These are phyloP conservation scores for Cynopterus sphinx DNA, from an alignment of 2,797 vertebrate genomes.

Conservation along the genomic window DNA sequence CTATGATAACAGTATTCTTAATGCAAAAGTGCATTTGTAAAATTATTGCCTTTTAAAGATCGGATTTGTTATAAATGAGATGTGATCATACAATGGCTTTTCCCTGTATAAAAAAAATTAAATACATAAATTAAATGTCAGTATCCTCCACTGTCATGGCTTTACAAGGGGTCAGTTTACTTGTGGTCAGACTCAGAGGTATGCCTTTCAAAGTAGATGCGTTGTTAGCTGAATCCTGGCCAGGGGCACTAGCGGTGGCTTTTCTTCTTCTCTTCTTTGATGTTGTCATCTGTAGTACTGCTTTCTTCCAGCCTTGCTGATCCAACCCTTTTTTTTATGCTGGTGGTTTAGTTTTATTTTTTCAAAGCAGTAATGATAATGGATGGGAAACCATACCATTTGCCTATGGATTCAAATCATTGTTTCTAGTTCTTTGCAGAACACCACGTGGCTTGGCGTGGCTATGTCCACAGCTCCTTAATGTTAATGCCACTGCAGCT, in stretches of 20 bases:
- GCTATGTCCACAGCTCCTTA: conserved; percentile 77
- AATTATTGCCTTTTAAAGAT: conserved; percentile 85
- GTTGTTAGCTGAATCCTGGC: conserved; percentile 80
- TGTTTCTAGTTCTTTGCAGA: conserved; percentile 84
- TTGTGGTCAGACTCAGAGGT: conserved; percentile 80
- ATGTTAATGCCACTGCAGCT: conserved; percentile 78
- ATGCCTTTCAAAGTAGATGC: conserved; percentile 80
- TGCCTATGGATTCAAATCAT: conserved; percentile 81
- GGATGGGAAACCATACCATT: conserved; percentile 82
- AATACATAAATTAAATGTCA: conserved; percentile 82
- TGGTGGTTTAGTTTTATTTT: conserved; percentile 52
- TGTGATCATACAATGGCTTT: conserved; percentile 78
- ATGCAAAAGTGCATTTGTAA: conserved; percentile 84
- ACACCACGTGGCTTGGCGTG: conserved; percentile 75
- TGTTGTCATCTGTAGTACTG: conserved; percentile 81
- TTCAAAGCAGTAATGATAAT: conserved; percentile 82
- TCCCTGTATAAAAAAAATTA: conserved; percentile 78
- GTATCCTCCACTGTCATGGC: conserved; percentile 68
- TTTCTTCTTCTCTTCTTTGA: conserved; percentile 80
- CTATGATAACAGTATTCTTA: conserved; percentile 85
- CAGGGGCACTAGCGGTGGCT: conserved; percentile 78
- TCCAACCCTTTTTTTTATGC: conserved; percentile 22
- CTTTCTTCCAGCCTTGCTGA: conserved; percentile 78
- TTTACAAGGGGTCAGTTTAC: conserved; percentile 80
- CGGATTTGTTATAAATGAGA: conserved; percentile 82